These are phyloP conservation scores for Colletes latitarsis DNA, from an alignment of 1,140 invertebrate genomes.

Conservation along the genomic window DNA sequence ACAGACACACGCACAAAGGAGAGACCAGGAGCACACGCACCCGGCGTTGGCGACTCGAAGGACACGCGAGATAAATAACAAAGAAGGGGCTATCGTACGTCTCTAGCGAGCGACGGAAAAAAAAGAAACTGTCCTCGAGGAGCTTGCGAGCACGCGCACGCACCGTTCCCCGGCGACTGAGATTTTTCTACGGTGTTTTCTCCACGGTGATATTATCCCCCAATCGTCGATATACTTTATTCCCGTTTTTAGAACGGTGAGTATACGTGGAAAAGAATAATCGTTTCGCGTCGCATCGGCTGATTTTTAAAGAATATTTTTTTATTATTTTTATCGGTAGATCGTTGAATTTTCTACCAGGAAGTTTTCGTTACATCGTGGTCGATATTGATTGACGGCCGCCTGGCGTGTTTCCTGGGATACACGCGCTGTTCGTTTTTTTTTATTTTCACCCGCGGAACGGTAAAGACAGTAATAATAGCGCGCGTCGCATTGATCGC, in stretches of 20 bases:
- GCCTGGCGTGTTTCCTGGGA: constrained; percentile 13
- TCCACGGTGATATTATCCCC: background rate
- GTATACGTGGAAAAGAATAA: background rate
- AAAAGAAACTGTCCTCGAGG: background rate
- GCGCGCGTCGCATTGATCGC: constrained; percentile 12
- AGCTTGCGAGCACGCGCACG: background rate
- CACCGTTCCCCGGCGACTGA: background rate
- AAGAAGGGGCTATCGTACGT: background rate
- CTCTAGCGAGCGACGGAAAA: background rate
- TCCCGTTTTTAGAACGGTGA: background rate
- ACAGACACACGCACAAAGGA: background rate
- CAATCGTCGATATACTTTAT: constrained; percentile 12
- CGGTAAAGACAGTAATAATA: constrained; percentile 15
- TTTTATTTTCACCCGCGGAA: constrained; percentile 33
- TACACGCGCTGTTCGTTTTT: constrained; percentile 13
- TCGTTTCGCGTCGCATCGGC: background rate
- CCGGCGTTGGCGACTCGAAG: background rate
- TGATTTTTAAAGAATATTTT: background rate
- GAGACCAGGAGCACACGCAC: background rate
- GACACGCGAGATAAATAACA: constrained; percentile 6
- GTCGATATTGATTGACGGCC: constrained; percentile 25
- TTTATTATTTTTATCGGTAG: background rate
- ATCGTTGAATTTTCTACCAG: background rate
- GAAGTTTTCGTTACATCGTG: background rate
- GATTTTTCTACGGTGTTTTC: constrained; percentile 5